phyloP scores from a whole-genome alignment of 2,888 invertebrate species.

The Melikaiella ostensackeni region DNA sequence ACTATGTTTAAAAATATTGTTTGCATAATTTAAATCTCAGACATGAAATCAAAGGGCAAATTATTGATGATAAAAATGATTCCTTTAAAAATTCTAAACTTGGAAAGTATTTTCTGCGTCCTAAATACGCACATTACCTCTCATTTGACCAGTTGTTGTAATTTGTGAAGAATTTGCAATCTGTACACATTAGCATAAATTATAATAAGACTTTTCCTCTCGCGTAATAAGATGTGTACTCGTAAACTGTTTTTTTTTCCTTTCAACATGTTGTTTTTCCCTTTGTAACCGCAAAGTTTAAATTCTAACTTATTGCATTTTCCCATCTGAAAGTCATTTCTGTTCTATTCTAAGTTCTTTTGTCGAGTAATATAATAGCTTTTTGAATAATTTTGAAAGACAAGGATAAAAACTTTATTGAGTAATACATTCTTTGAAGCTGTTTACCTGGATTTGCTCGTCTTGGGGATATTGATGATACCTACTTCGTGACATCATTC shows the following conservation, averaged over 20 bases:
- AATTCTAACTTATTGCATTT: neutral
- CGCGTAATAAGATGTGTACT: neutral
- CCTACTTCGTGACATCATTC: slow-evolving; percentile 56
- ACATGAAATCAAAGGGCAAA: neutral
- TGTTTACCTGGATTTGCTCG: slow-evolving; percentile 53
- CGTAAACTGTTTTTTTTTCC: neutral
- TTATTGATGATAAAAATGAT: neutral
- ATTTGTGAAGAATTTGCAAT: slow-evolving; percentile 11
- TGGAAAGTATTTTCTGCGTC: neutral
- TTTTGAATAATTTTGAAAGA: slow-evolving; percentile 44
- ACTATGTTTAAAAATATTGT: neutral
- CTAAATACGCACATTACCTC: slow-evolving; percentile 3
- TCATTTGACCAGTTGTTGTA: neutral
- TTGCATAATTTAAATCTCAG: neutral
- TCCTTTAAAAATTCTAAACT: neutral
- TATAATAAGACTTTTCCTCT: slow-evolving; percentile 22
- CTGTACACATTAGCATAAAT: slow-evolving; percentile 26
- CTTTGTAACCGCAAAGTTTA: neutral
- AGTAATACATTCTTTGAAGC: slow-evolving; percentile 55
- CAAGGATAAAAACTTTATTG: slow-evolving; percentile 56
- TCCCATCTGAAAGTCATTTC: neutral
- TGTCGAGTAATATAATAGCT: slow-evolving; percentile 15
- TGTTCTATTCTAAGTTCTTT: slow-evolving; percentile 17
- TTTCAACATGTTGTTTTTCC: neutral
- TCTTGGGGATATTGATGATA: slow-evolving; percentile 42